Evolutionary conservation across 2,797 vertebrate genomes (phyloP).

Genomic region (Callimico goeldii): DNA sequence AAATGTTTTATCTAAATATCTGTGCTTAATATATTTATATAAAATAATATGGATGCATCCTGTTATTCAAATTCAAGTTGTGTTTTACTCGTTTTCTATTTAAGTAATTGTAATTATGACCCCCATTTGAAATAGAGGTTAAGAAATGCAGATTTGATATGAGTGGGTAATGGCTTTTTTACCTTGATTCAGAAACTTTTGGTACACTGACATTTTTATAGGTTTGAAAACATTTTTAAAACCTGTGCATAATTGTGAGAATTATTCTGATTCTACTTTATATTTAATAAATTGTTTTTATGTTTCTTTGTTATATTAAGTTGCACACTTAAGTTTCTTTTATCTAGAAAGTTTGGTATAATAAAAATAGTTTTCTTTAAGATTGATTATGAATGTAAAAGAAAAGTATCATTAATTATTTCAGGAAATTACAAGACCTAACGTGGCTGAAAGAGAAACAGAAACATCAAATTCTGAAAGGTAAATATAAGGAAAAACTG

Average conservation of each 20-base stretch:
- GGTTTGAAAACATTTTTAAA: neutral
- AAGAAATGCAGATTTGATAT: constrained; percentile 22
- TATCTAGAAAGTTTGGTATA: constrained; percentile 10
- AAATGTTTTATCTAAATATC: constrained; percentile 39
- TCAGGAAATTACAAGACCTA: constrained; percentile 76
- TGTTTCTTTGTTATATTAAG: constrained; percentile 30
- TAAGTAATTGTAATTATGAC: constrained; percentile 39
- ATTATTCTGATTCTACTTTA: constrained; percentile 18
- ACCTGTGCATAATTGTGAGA: neutral
- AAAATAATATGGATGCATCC: neutral
- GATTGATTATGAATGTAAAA: constrained; percentile 63
- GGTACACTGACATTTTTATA: neutral
- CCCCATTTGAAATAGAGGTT: constrained; percentile 30
- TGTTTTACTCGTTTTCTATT: constrained; percentile 45
- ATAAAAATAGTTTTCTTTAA: constrained; percentile 12
- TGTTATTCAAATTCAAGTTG: constrained; percentile 40
- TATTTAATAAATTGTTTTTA: constrained; percentile 33
- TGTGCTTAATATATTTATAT: constrained; percentile 23
- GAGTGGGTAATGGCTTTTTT: constrained; percentile 26
- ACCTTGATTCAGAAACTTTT: constrained; percentile 41
- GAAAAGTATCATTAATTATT: constrained; percentile 76
- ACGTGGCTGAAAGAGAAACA: constrained; percentile 74
- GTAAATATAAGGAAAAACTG: constrained; percentile 75
- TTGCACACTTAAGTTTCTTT: constrained; percentile 32
- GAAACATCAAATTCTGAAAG: constrained; percentile 77